A percentile compares a stretch with the other conserved stretches of the same genome.
phyloP scores from a whole-genome alignment of 2,113 vertebrate species.

The Anhinga rufa region DNA sequence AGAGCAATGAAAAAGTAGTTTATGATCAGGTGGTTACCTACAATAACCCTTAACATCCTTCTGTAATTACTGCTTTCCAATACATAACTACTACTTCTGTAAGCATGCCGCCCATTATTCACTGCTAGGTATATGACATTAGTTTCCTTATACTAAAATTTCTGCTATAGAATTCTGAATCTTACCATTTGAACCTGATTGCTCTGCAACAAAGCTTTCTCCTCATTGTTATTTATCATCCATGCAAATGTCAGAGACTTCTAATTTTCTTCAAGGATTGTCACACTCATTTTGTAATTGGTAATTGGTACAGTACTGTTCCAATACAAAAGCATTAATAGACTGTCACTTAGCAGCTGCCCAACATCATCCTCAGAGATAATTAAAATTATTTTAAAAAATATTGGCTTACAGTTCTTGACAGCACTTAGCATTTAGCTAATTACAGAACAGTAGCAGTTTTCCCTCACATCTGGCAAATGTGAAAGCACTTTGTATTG shows the following conservation, averaged over 20 bases:
- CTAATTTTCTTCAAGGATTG: background rate
- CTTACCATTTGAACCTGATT: background rate
- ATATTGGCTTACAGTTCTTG: background rate
- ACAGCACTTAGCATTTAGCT: background rate
- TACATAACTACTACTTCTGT: background rate
- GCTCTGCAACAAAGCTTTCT: background rate
- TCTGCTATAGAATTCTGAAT: background rate
- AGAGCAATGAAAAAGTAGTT: background rate
- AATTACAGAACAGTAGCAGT: background rate
- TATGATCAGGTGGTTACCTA: background rate
- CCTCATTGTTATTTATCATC: background rate
- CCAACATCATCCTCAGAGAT: background rate
- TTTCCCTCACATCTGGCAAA: background rate
- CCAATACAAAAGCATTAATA: background rate
- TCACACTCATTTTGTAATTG: background rate
- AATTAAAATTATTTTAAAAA: background rate
- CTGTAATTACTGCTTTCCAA: background rate
- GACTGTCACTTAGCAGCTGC: background rate
- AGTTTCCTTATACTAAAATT: background rate
- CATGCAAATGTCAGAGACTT: background rate
- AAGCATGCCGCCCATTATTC: background rate
- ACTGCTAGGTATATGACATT: rapidly evolving
- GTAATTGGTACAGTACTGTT: background rate
- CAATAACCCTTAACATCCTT: background rate
- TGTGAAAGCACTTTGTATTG: background rate